Conservation (phyloP, 1,140 invertebrate species). For the Semibalanus balanoides region DNA sequence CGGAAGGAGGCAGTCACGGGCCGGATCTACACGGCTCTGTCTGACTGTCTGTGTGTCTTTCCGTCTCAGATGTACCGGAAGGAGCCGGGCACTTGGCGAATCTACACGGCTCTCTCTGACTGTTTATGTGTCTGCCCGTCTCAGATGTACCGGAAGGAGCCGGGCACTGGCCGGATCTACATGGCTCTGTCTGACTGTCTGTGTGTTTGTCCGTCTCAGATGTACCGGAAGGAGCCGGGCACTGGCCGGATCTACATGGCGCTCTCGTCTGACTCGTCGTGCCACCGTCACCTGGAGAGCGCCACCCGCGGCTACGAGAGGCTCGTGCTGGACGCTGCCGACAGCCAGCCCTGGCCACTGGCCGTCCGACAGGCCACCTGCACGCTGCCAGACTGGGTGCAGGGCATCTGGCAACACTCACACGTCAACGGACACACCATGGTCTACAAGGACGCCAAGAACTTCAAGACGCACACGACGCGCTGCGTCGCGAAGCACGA, state of each 20-base stretch:
- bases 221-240: conserved; percentile 40
- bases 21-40: background rate
- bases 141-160: too few relatives aligned
- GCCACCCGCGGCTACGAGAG: conserved; percentile 45
- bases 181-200: background rate
- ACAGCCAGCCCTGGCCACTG: conserved; percentile 20
- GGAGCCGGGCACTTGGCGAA: background rate
- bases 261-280: conserved; percentile 53
- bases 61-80: too few relatives aligned
- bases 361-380: conserved; percentile 19
- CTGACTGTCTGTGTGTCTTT: conserved; percentile 6
- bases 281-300: conserved; percentile 40
- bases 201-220: conserved; percentile 29
- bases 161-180: background rate
- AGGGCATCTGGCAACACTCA: conserved; percentile 48
- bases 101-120: background rate
- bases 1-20: too few relatives aligned
- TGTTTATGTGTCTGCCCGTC: conserved; percentile 10
- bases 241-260: conserved; percentile 44
- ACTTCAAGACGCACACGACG: conserved; percentile 48
- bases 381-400: conserved; percentile 48
- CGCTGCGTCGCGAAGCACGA: conserved; percentile 38
- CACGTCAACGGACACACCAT: conserved; percentile 43
- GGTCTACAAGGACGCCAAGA: conserved; percentile 44
- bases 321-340: conserved; percentile 33